Evolutionary conservation across 1,140 invertebrate genomes (phyloP), one percentile per base, ranked within the genome.

Genomic region (Centruroides vittatus): DNA sequence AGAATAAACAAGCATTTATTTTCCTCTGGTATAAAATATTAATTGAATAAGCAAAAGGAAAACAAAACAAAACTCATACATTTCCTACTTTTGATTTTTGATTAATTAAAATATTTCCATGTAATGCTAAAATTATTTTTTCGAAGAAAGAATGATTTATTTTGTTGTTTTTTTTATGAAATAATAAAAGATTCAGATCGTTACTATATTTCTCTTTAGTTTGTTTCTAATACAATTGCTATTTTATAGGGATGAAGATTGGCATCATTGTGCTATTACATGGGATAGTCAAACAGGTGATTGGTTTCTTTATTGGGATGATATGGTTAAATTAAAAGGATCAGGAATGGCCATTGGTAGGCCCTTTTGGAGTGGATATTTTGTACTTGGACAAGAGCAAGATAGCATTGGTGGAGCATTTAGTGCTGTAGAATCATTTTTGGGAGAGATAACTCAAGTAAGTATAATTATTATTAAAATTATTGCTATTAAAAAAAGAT

Each of bases 361-460:
- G 12, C 41, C 46, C 2, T 34, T 62, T 23, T 62, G 54, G 51
- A 51, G 47, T 8, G 61, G 61, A 35, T n/a, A 57, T 3, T 62
- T 62, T 50, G 35, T 62, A 7, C n/a, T 62, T 47, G 61, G 62
- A 35, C 62, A 64, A 58, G 62, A 64, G n/a, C 62, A 64, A 58
- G 62, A 64, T n/a, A 58, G 51, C 13, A 35, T 64, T 35, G 62
- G 62, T 3, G 57, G 55, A 4, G 52, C 50, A 3, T 64, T 64
- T 35, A 64, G 59, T 36, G 47, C 36, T 8, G 23, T 13, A 23
- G 62, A 64, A 61, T 50, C 62, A 8, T 64, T 61, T 36, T 49
- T 47, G 6, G 62, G 62, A 13, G 59, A 64, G 7, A 64, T 64
- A 23, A 55, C 59, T 52, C 59, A 64, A 41, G 62, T 64, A 61